Evolutionary conservation across 2,113 vertebrate genomes (phyloP).

Genomic region (Prinia subflava): DNA sequence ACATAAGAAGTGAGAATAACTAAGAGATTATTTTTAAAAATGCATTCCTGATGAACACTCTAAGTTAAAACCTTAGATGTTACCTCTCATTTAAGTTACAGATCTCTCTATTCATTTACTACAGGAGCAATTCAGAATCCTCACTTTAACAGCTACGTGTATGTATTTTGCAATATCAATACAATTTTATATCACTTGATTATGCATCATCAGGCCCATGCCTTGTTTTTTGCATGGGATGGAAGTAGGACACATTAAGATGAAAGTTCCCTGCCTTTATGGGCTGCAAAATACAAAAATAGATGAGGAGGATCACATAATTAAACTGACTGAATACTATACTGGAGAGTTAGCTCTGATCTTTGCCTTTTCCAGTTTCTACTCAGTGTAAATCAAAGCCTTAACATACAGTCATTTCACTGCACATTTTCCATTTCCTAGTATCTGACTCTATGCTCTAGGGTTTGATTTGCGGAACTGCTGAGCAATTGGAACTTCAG

Average conservation of each 20-base stretch:
- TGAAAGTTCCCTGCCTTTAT: not conserved
- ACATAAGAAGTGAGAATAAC: not conserved
- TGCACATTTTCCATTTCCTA: not conserved
- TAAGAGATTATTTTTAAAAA: not conserved
- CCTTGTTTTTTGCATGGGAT: not conserved
- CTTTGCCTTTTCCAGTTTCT: not conserved
- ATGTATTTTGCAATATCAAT: not conserved
- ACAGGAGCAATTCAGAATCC: not conserved
- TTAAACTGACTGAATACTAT: not conserved
- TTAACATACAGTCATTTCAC: not conserved
- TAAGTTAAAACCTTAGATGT: not conserved
- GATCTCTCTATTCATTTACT: not conserved
- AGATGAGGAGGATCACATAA: not conserved
- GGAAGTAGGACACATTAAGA: not conserved
- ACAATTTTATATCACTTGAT: not conserved
- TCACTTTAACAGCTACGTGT: not conserved
- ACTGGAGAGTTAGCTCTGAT: not conserved
- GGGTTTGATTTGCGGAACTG: conserved; percentile 31
- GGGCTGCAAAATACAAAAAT: not conserved
- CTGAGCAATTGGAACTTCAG: not conserved
- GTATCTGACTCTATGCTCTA: not conserved
- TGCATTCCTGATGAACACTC: not conserved
- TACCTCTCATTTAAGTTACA: not conserved
- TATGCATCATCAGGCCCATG: not conserved
- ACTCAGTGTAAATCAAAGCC: conserved; percentile 11